Evolutionary conservation across 2,113 vertebrate genomes (phyloP).

Genomic region (Dromaius novaehollandiae): DNA sequence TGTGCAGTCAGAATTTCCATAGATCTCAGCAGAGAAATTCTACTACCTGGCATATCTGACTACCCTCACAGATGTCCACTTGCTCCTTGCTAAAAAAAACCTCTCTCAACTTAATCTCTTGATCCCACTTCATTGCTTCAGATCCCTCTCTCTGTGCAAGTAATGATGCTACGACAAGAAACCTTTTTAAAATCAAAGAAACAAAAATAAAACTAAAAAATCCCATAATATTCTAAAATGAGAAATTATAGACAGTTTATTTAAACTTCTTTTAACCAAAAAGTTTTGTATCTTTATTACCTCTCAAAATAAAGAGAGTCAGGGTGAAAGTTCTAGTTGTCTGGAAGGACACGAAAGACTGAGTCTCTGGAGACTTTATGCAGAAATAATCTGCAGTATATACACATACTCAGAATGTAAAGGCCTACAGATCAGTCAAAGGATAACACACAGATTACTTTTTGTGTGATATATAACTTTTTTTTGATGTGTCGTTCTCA

Average conservation of each 20-base stretch:
- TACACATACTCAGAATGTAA: not conserved
- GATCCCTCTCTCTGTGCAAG: no score
- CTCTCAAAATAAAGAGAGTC: not conserved
- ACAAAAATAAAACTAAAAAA: not conserved
- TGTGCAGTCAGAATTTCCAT: not conserved
- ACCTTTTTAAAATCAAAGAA: not conserved
- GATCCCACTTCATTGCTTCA: not conserved
- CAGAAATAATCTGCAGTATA: not conserved
- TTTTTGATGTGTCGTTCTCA: not conserved
- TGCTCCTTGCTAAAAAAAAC: not conserved
- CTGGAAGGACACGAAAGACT: not conserved
- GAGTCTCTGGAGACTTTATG: not conserved
- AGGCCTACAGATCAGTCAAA: not conserved
- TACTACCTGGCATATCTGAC: not conserved
- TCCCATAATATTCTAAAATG: not conserved
- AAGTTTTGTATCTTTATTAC: not conserved
- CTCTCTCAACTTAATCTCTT: not conserved
- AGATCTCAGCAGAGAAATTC: not conserved
- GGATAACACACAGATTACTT: not conserved
- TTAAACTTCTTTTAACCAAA: not conserved
- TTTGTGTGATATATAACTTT: rapidly evolving
- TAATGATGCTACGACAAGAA: not conserved
- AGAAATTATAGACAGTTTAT: not conserved
- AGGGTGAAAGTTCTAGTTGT: not conserved
- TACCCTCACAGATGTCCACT: not conserved